phyloP scores from a whole-genome alignment of 2,888 invertebrate species.

The Tachystola acroxantha region DNA sequence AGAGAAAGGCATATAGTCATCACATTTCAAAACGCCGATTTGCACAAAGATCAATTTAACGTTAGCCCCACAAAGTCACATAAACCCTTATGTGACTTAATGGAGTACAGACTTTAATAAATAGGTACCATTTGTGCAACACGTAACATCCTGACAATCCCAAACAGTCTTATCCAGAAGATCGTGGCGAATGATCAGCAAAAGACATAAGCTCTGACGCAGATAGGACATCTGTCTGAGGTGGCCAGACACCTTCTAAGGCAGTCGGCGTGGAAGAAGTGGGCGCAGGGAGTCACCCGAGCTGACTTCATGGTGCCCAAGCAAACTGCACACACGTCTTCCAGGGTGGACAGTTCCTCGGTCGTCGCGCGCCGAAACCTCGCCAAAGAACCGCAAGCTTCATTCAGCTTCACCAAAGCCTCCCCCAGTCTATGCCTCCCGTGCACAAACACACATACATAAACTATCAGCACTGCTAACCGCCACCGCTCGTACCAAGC shows the following conservation, averaged over 20 bases:
- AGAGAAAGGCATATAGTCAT: too few relatives aligned
- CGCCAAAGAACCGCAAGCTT: slow-evolving; percentile 79
- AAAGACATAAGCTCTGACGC: slow-evolving; percentile 82
- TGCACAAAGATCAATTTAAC: too few relatives aligned
- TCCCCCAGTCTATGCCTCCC: slow-evolving; percentile 80
- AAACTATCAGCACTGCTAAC: slow-evolving; percentile 77
- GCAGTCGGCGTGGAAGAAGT: slow-evolving; percentile 88
- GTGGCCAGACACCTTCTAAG: slow-evolving; percentile 84
- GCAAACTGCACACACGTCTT: slow-evolving; percentile 89
- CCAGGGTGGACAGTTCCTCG: slow-evolving; percentile 82
- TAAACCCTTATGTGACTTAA: too few relatives aligned
- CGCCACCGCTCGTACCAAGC: slow-evolving; percentile 78
- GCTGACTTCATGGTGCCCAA: slow-evolving; percentile 84
- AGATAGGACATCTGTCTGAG: slow-evolving; percentile 85
- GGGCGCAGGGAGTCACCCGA: slow-evolving; percentile 87
- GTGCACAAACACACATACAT: slow-evolving; percentile 82
- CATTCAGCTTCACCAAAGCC: slow-evolving; percentile 72
- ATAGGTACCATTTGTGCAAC: too few relatives aligned
- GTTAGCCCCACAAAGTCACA: too few relatives aligned
- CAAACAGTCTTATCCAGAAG: slow-evolving; percentile 47
- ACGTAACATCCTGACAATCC: not conserved
- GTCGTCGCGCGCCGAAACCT: slow-evolving; percentile 81
- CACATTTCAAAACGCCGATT: not conserved
- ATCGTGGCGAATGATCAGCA: slow-evolving; percentile 43
- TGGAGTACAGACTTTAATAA: too few relatives aligned